Evolutionary conservation across 1,140 invertebrate species (phyloP).

Genomic region (Neotoxoptera formosana): DNA sequence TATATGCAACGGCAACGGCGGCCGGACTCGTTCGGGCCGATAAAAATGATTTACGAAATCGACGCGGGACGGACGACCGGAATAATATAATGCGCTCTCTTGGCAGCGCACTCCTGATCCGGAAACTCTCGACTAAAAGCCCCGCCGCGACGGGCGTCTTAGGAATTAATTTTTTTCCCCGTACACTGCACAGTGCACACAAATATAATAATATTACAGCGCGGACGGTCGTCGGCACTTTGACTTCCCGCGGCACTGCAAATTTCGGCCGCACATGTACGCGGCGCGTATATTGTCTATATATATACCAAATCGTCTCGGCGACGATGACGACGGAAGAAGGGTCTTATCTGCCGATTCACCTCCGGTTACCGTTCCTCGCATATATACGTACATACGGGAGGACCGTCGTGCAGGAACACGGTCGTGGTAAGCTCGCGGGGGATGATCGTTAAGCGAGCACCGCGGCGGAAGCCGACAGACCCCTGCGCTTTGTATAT

Average conservation of each 20-base stretch:
- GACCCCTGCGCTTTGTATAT: neutral
- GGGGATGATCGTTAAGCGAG: constrained; percentile 40
- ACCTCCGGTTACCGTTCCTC: constrained; percentile 37
- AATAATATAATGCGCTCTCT: constrained; percentile 1
- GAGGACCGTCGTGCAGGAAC: neutral
- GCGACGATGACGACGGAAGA: neutral
- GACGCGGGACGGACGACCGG: neutral
- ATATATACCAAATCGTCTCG: neutral
- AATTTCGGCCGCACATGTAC: neutral
- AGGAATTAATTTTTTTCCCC: constrained; percentile 36
- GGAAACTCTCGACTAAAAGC: constrained; percentile 49
- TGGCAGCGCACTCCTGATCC: constrained; percentile 33
- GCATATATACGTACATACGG: neutral
- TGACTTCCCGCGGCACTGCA: neutral
- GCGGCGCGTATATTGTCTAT: neutral
- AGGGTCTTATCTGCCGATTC: constrained; percentile 55
- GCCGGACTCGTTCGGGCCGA: constrained; percentile 20
- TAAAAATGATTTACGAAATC: constrained; percentile 56
- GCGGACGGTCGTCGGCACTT: neutral
- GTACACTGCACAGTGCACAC: too few relatives aligned
- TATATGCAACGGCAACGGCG: neutral
- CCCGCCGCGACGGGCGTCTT: neutral
- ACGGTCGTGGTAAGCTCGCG: too few relatives aligned
- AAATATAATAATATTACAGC: neutral
- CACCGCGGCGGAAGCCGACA: neutral